Conservation (phyloP, 2,888 invertebrate genomes). For the Gandaritis pyraliata region DNA sequence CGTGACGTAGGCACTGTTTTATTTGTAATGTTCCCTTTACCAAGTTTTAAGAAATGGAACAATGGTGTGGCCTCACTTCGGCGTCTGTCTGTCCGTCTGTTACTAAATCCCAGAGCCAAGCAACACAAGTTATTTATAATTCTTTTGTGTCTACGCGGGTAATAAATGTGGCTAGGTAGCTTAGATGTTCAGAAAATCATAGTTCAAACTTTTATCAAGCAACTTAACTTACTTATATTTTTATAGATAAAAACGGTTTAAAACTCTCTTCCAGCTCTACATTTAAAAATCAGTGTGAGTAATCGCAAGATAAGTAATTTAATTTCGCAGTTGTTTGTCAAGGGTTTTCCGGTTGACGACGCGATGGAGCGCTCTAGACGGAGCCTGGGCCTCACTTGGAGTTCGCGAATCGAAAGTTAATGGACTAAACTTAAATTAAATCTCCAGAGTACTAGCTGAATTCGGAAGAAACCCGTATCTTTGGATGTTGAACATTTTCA, state of each 20-base stretch:
- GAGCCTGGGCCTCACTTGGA: slow-evolving; percentile 38
- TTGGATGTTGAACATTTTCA: not conserved
- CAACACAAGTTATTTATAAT: no score
- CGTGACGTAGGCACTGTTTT: not conserved
- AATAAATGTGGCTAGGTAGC: no score
- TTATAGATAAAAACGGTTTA: slow-evolving; percentile 3
- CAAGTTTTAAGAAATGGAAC: not conserved
- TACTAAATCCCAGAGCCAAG: no score
- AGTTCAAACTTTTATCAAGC: no score
- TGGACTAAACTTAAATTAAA: slow-evolving; percentile 11
- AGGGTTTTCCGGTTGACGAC: slow-evolving; percentile 41
- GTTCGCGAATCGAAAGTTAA: slow-evolving; percentile 25
- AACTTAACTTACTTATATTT: not conserved
- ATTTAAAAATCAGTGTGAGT: slow-evolving; percentile 18
- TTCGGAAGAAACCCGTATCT: not conserved
- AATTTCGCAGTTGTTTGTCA: slow-evolving; percentile 44
- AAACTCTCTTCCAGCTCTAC: slow-evolving; percentile 5
- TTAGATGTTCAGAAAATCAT: no score
- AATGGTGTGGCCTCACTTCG: not conserved
- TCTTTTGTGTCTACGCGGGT: no score
- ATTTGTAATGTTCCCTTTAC: not conserved
- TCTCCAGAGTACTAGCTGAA: not conserved
- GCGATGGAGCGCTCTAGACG: slow-evolving; percentile 36
- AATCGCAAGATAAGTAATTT: slow-evolving; percentile 31
- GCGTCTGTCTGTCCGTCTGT: no score